phyloP scores from a whole-genome alignment of 2,888 invertebrate genomes.

The Lasius platythorax region DNA sequence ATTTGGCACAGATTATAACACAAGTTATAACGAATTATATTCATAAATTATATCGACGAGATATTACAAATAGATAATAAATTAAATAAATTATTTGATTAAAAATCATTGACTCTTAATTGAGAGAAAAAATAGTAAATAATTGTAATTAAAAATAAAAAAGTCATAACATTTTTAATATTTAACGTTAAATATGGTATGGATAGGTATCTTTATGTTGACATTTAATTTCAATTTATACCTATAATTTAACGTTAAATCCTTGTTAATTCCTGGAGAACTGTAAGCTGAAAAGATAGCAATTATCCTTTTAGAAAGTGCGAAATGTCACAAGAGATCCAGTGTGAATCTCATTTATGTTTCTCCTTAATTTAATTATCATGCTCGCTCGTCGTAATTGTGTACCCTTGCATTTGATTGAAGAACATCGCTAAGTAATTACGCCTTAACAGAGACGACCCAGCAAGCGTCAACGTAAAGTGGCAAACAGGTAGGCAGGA shows the following conservation, averaged over 20 bases:
- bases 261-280: neutral
- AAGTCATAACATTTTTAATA: neutral
- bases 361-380: conserved; percentile 32
- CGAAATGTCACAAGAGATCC: neutral
- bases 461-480: conserved; percentile 52
- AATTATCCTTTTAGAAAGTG: neutral
- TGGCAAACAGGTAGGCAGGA: conserved; percentile 14
- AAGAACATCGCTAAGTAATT: conserved; percentile 14
- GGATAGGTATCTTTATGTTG: neutral
- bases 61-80: conserved; percentile 35
- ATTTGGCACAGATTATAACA: neutral
- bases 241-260: neutral
- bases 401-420: conserved; percentile 13
- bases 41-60: neutral
- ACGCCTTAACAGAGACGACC: conserved; percentile 70
- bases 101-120: neutral
- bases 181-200: neutral
- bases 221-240: neutral
- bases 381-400: conserved; percentile 24
- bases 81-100: conserved; percentile 30
- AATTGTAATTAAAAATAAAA: neutral
- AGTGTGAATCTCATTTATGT: neutral
- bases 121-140: neutral
- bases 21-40: neutral
- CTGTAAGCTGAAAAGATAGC: neutral